phyloP scores from a whole-genome alignment of 2,797 vertebrate species.

The Protonibea diacanthus region DNA sequence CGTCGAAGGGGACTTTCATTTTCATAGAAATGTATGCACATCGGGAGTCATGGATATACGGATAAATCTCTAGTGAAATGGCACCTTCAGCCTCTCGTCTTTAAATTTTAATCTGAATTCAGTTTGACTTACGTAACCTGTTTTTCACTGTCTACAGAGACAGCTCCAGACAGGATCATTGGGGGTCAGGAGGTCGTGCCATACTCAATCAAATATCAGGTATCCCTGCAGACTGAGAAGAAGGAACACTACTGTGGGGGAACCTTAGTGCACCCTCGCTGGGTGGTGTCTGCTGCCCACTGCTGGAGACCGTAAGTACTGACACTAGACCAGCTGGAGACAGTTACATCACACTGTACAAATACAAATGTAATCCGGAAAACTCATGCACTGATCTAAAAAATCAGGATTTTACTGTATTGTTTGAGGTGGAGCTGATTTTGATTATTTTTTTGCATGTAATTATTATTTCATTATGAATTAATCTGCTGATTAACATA shows the following conservation, averaged over 20 bases:
- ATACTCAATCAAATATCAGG: conserved; percentile 83
- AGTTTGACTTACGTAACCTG: too few relatives aligned
- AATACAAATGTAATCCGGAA: neutral
- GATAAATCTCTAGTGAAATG: neutral
- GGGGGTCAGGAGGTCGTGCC: conserved; percentile 82
- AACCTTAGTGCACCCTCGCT: conserved; percentile 77
- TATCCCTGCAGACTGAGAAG: conserved; percentile 69
- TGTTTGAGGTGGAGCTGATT: neutral
- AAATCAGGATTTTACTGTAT: neutral
- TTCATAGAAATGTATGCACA: neutral
- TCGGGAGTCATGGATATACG: neutral
- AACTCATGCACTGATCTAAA: too few relatives aligned
- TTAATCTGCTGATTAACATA: neutral
- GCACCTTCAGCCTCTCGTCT: neutral
- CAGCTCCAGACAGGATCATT: conserved; percentile 77
- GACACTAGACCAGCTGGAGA: neutral
- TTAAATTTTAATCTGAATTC: neutral
- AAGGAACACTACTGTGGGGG: conserved; percentile 83
- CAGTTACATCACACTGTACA: neutral
- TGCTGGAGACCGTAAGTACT: conserved; percentile 86
- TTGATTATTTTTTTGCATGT: neutral
- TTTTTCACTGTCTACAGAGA: conserved; percentile 49
- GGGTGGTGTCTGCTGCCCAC: conserved; percentile 88
- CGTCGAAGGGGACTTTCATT: neutral
- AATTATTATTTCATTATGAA: neutral